Conservation (phyloP, 2,888 invertebrate species). For the Linyphia triangularis region DNA sequence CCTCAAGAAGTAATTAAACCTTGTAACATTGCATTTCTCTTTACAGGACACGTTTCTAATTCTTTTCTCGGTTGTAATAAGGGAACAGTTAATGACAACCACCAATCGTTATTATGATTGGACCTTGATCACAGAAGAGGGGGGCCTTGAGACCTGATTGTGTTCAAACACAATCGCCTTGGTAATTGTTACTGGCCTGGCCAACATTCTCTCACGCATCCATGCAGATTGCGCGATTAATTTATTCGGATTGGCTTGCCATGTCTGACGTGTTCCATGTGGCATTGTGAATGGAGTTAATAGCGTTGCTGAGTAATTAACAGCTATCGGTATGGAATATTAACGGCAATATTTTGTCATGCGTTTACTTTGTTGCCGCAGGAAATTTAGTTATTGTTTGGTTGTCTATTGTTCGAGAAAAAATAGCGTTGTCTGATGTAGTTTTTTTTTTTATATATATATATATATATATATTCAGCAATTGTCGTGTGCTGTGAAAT, state of each 20-base stretch:
- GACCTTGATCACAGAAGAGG: slow-evolving; percentile 14
- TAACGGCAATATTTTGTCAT: neutral
- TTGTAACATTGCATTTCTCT: no score
- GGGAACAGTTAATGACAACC: no score
- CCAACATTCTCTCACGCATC: slow-evolving; percentile 50
- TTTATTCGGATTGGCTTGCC: neutral
- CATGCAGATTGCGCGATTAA: neutral
- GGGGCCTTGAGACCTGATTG: neutral
- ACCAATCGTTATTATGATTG: neutral
- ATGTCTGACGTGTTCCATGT: neutral
- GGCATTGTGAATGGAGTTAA: neutral
- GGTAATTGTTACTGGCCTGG: neutral
- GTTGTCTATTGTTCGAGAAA: no score
- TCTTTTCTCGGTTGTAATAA: no score
- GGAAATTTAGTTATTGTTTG: neutral
- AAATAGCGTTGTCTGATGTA: no score
- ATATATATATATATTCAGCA: no score
- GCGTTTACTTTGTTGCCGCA: neutral
- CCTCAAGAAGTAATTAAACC: no score
- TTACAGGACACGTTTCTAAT: no score
- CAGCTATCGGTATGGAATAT: neutral
- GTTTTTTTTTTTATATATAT: no score
- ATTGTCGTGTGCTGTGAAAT: no score
- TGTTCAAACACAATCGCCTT: neutral
- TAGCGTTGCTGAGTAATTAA: neutral